Base-by-base conservation (phyloP, 1,140 invertebrate genomes). In the Hormaphis cornu region DNA sequence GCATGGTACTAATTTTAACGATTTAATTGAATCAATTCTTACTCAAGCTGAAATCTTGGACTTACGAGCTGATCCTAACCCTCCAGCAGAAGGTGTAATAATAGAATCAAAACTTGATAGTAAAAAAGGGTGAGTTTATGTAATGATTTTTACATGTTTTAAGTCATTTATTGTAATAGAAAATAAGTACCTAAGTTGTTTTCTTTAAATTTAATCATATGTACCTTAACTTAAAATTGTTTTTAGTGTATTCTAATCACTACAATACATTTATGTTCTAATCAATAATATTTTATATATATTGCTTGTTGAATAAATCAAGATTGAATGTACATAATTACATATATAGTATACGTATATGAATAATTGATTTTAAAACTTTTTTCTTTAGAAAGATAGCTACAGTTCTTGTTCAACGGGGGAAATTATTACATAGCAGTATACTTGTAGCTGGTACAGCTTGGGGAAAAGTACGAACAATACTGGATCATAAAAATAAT, bases 21-120 rank as follows among this genome's bases (percentile, higher is more conserved):
- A 81, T 0, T 79, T 98, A 14, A 84, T 91, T 35, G 95, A 99
- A 75, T 88, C 93, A 0, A 85, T 99, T 63, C 81, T 86, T 16
- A 76, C 87, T 9, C 89, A 95, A 78, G 91, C 96, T 0, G 95
- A 98, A 77, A 72, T 98, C 0, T 85, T 97, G 83, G 85, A 92
- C 20, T 78, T 99, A 2, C 87, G 85, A 74, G 86, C 86, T 0
- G 91, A 95, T 79, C 86, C 88, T 3, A 84, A 80, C 14, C 95
- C 95, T 0, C 77, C 83, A 1, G 90, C 94, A 0, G 95, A 98
- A 82, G 96, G 89, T 1, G 84, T 89, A 10, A 85, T 98, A 1
- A 84, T 99, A 18, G 97, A 99, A 80, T 88, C 93, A 1, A 86
- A 82, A 69, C 81, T 86, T 8, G 87, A 96, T 79, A 78, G 82